phyloP scores from a whole-genome alignment of 2,113 vertebrate species.

The Phaethornis superciliosus region DNA sequence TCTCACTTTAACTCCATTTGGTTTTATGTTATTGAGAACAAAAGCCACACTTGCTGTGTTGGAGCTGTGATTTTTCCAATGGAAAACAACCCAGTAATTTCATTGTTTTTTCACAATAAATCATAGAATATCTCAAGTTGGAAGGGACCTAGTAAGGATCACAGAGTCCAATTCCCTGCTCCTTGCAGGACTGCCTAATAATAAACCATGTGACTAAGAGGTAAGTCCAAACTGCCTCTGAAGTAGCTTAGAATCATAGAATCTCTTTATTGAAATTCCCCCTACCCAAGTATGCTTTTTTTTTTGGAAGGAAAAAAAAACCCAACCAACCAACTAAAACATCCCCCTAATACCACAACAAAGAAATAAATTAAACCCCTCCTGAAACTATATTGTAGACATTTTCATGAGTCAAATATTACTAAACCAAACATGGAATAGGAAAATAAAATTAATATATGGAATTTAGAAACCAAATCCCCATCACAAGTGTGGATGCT shows the following conservation, averaged over 20 bases:
- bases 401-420: not conserved
- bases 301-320: not conserved
- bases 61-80: not conserved
- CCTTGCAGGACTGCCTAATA: too few species aligned
- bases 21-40: not conserved
- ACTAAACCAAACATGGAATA: not conserved
- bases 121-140: too few species aligned
- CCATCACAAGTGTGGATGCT: not conserved
- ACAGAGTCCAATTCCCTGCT: too few species aligned
- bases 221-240: too few species aligned
- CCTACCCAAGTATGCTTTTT: not conserved
- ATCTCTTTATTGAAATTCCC: not conserved
- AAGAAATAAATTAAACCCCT: not conserved
- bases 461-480: not conserved
- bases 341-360: not conserved
- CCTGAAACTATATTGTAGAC: not conserved
- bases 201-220: too few species aligned
- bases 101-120: not conserved
- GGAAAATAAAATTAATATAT: not conserved
- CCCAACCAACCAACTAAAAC: too few species aligned
- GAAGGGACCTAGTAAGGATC: too few species aligned
- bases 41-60: not conserved
- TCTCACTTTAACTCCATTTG: not conserved
- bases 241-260: too few species aligned
- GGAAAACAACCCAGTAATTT: not conserved